These are phyloP conservation scores for Lates japonicus DNA, from an alignment of 2,797 vertebrate species.

Conservation along the genomic window DNA sequence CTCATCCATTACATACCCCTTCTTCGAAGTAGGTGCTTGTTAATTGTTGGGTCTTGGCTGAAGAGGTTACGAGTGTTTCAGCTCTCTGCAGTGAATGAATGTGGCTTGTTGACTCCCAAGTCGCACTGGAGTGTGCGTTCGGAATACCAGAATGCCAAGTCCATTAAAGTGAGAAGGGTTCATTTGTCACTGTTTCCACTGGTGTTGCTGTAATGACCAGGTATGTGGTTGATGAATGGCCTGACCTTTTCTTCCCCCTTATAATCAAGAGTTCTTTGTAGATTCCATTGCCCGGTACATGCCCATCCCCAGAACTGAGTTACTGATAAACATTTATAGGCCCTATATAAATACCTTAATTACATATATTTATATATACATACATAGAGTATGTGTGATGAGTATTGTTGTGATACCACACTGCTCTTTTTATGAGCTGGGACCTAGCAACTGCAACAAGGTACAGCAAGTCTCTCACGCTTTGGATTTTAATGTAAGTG, in stretches of 20 bases:
- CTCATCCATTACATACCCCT: slow-evolving; percentile 60
- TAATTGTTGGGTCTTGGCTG: slow-evolving; percentile 79
- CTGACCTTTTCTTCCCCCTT: slow-evolving; percentile 81
- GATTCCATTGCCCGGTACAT: slow-evolving; percentile 40
- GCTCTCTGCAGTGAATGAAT: slow-evolving; percentile 69
- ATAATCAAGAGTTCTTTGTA: slow-evolving; percentile 74
- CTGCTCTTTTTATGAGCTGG: background rate
- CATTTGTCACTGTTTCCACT: slow-evolving; percentile 81
- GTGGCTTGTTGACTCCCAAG: slow-evolving; percentile 79
- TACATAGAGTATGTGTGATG: background rate
- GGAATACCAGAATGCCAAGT: slow-evolving; percentile 81
- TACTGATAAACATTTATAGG: background rate
- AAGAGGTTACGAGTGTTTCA: slow-evolving; percentile 66
- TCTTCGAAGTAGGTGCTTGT: slow-evolving; percentile 66
- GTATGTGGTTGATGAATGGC: slow-evolving; percentile 81
- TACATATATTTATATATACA: background rate
- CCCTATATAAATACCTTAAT: too few species aligned
- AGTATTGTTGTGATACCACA: slow-evolving; percentile 12
- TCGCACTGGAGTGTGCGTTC: slow-evolving; percentile 62
- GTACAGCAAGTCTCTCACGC: background rate
- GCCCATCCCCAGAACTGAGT: background rate
- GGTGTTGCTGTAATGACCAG: slow-evolving; percentile 81
- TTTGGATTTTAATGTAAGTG: background rate
- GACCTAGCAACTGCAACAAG: background rate
- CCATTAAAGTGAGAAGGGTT: slow-evolving; percentile 83